Percentiles rank a stretch among this genome's conserved stretches.
Conservation (phyloP, 1,140 invertebrate genomes). For the Ditylenchus dipsaci region DNA sequence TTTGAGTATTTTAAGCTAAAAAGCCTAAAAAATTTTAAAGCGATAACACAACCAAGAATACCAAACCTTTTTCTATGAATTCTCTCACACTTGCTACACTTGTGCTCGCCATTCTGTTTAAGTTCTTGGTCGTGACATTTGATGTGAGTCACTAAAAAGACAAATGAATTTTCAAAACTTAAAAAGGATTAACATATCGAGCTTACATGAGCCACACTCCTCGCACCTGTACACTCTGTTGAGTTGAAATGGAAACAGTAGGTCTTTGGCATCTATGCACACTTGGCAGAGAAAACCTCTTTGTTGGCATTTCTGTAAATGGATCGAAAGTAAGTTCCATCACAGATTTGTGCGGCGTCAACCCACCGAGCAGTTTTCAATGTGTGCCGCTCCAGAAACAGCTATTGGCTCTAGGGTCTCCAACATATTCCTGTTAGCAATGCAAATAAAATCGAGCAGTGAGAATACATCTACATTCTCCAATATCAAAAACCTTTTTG, state of each 20-base stretch:
- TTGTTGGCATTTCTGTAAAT: constrained; percentile 25
- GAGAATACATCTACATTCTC: constrained; percentile 40
- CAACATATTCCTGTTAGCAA: constrained; percentile 42
- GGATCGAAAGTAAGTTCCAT: not conserved
- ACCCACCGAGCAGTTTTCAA: constrained; percentile 34
- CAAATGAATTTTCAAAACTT: no score
- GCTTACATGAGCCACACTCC: constrained; percentile 11
- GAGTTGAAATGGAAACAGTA: constrained; percentile 51
- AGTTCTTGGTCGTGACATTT: constrained; percentile 30
- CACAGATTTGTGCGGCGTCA: no score
- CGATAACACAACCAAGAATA: no score
- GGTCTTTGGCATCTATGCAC: constrained; percentile 26
- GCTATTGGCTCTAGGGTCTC: constrained; percentile 45
- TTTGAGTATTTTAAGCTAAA: not conserved
- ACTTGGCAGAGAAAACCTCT: constrained; percentile 45
- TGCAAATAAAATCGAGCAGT: constrained; percentile 34
- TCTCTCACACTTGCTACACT: constrained; percentile 24
- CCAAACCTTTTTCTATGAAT: constrained; percentile 34
- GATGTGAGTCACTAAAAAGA: constrained; percentile 14
- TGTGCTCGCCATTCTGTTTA: not conserved
- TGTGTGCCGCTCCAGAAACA: constrained; percentile 27
- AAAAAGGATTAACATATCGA: no score
- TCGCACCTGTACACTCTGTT: constrained; percentile 36
- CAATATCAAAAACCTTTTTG: constrained; percentile 31
- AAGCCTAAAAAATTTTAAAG: not conserved